phyloP scores from a whole-genome alignment of 2,113 vertebrate genomes.

The Mesembrinibis cayennensis region DNA sequence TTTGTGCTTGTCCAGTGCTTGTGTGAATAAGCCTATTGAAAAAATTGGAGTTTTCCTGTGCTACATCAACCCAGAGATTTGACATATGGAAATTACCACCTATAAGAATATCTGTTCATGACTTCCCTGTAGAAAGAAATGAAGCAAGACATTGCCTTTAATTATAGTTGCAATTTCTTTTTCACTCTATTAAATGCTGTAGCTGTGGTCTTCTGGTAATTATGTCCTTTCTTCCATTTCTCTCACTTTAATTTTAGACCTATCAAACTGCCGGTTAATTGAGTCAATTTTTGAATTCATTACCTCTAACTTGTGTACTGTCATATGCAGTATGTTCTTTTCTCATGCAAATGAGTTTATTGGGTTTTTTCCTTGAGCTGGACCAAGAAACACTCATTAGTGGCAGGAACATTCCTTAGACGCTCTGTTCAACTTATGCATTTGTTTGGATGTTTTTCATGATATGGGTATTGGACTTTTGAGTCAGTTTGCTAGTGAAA shows the following conservation, averaged over 20 bases:
- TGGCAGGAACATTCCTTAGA: background rate
- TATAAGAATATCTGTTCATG: background rate
- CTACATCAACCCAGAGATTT: background rate
- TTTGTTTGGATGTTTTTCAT: background rate
- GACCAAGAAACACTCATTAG: background rate
- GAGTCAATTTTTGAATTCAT: background rate
- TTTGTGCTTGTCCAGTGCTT: background rate
- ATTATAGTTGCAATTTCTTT: conserved; percentile 13
- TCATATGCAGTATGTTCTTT: background rate
- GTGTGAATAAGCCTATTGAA: background rate
- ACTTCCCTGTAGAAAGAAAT: background rate
- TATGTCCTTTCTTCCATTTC: background rate
- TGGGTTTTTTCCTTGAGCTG: background rate
- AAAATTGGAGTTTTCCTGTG: background rate
- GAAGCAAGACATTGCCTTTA: background rate
- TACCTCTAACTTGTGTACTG: background rate
- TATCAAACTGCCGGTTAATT: background rate
- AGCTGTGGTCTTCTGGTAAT: background rate
- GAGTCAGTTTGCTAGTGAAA: background rate
- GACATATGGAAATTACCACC: background rate
- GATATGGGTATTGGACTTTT: background rate
- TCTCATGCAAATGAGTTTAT: background rate
- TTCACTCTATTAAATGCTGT: background rate
- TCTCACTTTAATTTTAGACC: background rate
- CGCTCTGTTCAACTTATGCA: background rate